Percentiles rank a stretch among this genome's conserved stretches.
Conservation (phyloP, 2,797 vertebrate species). For the Loriculus beryllinus region DNA sequence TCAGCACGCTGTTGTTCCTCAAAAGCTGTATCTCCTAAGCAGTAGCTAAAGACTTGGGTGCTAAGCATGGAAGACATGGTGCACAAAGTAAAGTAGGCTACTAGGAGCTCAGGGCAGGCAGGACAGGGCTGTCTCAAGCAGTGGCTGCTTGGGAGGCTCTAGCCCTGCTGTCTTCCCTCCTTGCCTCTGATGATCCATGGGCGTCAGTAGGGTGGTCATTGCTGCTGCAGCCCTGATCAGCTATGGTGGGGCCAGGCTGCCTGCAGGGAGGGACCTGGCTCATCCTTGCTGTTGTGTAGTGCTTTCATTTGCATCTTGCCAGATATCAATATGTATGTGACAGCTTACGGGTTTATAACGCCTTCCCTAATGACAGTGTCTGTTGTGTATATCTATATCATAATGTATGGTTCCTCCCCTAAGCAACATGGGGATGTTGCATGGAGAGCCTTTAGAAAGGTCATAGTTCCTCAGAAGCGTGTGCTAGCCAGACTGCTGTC, state of each 20-base stretch:
- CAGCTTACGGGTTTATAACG: rapidly evolving
- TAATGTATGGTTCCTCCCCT: neutral
- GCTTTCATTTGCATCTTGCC: rapidly evolving
- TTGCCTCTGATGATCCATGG: rapidly evolving
- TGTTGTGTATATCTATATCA: rapidly evolving
- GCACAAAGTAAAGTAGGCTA: neutral
- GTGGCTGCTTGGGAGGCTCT: neutral
- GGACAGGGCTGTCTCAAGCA: neutral
- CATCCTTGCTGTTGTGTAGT: rapidly evolving
- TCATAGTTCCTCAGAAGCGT: neutral
- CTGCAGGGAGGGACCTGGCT: rapidly evolving
- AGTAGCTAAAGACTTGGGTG: neutral
- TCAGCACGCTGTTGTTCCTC: neutral
- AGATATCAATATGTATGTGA: too few relatives aligned
- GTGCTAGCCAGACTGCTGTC: rapidly evolving
- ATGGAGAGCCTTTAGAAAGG: neutral
- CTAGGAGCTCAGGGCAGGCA: rapidly evolving
- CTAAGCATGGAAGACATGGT: rapidly evolving
- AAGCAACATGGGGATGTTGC: neutral
- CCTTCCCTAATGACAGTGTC: neutral
- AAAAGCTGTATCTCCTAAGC: neutral
- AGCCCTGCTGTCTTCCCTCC: neutral
- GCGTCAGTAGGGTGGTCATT: rapidly evolving
- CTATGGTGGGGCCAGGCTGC: neutral
- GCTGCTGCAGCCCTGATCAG: rapidly evolving